Conservation (phyloP, 2,888 invertebrate species). For the Rhaphigaster nebulosa region DNA sequence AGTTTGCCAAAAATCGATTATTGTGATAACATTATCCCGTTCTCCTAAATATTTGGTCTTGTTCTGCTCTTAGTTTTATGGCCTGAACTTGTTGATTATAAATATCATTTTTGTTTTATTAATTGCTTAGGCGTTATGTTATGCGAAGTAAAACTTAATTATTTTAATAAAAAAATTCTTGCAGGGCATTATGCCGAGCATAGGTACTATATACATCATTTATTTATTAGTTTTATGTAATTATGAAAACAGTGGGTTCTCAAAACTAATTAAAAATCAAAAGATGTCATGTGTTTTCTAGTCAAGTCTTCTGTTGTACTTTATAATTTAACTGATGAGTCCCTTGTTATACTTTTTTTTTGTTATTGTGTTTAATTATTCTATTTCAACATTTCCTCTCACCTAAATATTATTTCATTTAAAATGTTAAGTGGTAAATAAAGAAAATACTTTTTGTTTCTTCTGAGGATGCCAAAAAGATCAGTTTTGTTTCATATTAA, state of each 20-base stretch:
- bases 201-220: background rate
- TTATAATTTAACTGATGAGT: background rate
- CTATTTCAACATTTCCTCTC: background rate
- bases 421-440: background rate
- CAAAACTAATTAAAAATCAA: slow-evolving; percentile 16
- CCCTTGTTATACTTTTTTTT: background rate
- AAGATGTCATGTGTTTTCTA: slow-evolving; percentile 27
- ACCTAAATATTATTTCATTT: background rate
- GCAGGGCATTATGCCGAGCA: background rate
- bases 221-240: background rate
- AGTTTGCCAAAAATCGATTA: background rate
- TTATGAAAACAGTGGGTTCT: background rate
- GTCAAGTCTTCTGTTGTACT: background rate
- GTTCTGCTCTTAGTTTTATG: background rate
- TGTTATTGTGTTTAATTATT: background rate
- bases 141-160: background rate
- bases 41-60: background rate
- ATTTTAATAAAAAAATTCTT: background rate
- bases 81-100: background rate
- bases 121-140: background rate
- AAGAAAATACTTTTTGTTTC: background rate
- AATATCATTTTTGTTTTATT: background rate
- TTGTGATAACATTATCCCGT: slow-evolving; percentile 5
- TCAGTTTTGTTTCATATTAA: no score
- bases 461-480: background rate